Conservation (phyloP, 2,797 vertebrate genomes). For the Dromococcyx pavoninus region DNA sequence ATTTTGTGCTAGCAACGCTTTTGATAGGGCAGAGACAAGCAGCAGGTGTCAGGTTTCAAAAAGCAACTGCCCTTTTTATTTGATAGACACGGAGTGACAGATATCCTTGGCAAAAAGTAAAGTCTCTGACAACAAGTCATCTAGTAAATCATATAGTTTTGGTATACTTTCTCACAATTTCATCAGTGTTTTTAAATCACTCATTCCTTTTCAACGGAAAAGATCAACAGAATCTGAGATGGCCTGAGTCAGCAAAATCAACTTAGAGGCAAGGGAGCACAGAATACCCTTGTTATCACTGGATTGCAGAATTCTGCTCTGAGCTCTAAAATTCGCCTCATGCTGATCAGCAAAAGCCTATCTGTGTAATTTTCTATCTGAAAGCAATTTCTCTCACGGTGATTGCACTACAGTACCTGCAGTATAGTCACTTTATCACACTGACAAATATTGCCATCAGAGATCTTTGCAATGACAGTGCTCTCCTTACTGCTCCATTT, state of each 20-base stretch:
- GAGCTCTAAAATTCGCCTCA: not conserved
- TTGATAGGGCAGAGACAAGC: not conserved
- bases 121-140: not conserved
- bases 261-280: not conserved
- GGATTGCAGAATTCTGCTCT: not conserved
- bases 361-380: not conserved
- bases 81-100: not conserved
- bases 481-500: not conserved
- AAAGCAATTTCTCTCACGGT: not conserved
- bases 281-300: not conserved
- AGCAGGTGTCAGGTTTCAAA: not conserved
- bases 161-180: not conserved
- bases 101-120: not conserved
- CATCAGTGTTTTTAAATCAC: constrained; percentile 4
- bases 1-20: not conserved
- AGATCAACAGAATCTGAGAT: not conserved
- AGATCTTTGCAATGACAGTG: not conserved
- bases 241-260: not conserved
- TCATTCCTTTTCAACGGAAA: not conserved
- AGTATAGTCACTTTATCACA: not conserved
- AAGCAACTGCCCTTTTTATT: not conserved
- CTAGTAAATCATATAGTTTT: not conserved
- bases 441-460: fast-evolving
- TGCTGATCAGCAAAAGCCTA: not conserved
- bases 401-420: not conserved